Conservation (phyloP, 2,113 vertebrate genomes). For the Phyllostomus discolor region DNA sequence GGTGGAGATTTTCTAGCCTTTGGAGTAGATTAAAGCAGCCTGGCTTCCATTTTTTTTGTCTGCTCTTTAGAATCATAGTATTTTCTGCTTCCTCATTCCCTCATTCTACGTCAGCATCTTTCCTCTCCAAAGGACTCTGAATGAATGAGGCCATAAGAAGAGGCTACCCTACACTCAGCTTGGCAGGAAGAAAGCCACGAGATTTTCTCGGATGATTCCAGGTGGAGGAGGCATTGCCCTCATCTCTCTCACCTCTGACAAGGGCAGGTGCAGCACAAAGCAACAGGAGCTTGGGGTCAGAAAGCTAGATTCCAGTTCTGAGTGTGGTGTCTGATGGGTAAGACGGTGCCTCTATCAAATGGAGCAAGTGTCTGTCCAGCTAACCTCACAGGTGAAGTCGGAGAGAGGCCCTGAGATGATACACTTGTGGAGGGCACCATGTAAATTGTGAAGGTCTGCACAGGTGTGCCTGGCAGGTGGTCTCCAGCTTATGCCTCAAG, state of each 20-base stretch:
- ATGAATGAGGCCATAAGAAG: not conserved
- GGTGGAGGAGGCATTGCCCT: too few species aligned
- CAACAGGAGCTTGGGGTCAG: not conserved
- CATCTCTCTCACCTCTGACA: not conserved
- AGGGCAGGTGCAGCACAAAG: not conserved
- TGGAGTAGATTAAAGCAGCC: too few species aligned
- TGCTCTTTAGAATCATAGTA: not conserved
- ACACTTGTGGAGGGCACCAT: accelerated
- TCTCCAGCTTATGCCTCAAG: not conserved
- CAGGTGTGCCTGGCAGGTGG: not conserved
- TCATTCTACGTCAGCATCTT: not conserved
- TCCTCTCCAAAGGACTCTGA: not conserved
- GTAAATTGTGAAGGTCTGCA: too few species aligned
- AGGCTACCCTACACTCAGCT: not conserved
- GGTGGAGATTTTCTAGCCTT: not conserved
- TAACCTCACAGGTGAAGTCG: not conserved
- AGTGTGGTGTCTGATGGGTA: not conserved
- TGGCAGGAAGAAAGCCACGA: not conserved
- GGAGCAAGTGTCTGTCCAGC: not conserved
- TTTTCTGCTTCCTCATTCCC: not conserved
- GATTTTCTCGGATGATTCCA: too few species aligned
- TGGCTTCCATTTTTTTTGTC: not conserved
- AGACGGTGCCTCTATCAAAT: accelerated
- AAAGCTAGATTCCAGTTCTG: too few species aligned
- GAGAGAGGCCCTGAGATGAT: not conserved